Conservation (phyloP, 2,888 invertebrate species). For the Orthosia gracilis region DNA sequence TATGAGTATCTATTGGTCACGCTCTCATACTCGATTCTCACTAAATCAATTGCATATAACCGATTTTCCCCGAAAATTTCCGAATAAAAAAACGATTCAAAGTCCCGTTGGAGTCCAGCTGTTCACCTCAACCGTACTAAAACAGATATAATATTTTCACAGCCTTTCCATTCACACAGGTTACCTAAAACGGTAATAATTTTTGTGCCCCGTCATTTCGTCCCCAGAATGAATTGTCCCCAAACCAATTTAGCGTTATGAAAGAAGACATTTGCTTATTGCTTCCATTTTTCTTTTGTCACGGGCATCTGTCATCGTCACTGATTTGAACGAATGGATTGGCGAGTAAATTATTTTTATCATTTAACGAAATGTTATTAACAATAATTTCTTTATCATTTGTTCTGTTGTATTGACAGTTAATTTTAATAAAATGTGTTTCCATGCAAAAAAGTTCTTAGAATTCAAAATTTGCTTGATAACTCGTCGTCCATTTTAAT, state of each 20-base stretch:
- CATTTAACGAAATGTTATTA: conserved; percentile 51
- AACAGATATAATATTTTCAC: conserved; percentile 53
- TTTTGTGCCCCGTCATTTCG: conserved; percentile 79
- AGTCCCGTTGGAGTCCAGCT: conserved; percentile 49
- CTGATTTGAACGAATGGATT: conserved; percentile 77
- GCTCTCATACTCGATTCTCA: conserved; percentile 4
- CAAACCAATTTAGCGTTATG: conserved; percentile 87
- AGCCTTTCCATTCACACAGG: conserved; percentile 37
- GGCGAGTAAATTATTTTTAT: conserved; percentile 72
- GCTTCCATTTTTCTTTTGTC: conserved; percentile 85
- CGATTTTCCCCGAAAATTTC: conserved; percentile 30
- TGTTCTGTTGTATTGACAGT: conserved; percentile 21
- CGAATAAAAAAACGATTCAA: conserved; percentile 49
- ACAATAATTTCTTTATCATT: conserved; percentile 50
- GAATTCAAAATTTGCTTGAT: background rate
- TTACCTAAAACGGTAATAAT: conserved; percentile 74
- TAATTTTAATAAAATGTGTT: conserved; percentile 36
- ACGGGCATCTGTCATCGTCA: conserved; percentile 82
- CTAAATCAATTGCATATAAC: conserved; percentile 37
- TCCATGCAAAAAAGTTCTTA: conserved; percentile 3
- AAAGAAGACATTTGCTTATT: conserved; percentile 89
- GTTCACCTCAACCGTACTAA: conserved; percentile 57
- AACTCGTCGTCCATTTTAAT: conserved; percentile 1
- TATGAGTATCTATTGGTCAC: background rate
- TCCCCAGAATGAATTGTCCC: conserved; percentile 81